Percentiles rank a stretch among this genome's conserved stretches.
Conservation (phyloP, 2,888 invertebrate species). For the Beris morrisii region DNA sequence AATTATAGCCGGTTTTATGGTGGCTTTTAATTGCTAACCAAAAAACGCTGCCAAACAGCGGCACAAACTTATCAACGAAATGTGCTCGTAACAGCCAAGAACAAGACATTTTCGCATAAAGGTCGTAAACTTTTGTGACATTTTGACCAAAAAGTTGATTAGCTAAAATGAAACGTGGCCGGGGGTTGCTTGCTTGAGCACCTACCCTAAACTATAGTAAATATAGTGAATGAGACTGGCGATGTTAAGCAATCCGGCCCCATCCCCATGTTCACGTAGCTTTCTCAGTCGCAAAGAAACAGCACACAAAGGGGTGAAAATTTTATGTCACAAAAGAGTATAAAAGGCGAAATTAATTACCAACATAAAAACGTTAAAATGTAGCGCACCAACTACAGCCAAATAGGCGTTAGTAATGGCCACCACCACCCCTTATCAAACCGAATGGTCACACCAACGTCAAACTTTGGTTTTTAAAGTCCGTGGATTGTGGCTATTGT, state of each 20-base stretch:
- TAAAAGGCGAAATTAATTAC: constrained; percentile 37
- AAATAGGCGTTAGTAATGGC: not conserved
- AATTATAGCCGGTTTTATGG: constrained; percentile 23
- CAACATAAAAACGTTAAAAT: constrained; percentile 33
- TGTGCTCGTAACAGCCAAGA: not conserved
- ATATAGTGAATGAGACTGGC: not conserved
- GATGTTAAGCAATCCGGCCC: too few relatives aligned
- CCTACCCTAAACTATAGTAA: not conserved
- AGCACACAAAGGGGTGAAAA: constrained; percentile 30
- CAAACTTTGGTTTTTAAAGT: not conserved
- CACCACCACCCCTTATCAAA: not conserved
- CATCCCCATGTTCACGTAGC: too few relatives aligned
- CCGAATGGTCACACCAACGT: not conserved
- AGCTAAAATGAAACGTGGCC: constrained; percentile 18
- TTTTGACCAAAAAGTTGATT: constrained; percentile 34
- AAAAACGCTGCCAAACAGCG: not conserved
- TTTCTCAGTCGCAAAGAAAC: constrained; percentile 1
- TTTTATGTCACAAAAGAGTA: constrained; percentile 34
- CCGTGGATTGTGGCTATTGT: not conserved
- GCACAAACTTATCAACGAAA: not conserved
- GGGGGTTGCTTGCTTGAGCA: not conserved
- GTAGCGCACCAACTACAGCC: not conserved
- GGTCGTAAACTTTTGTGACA: constrained; percentile 31
- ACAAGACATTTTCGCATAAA: constrained; percentile 30
- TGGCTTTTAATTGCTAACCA: constrained; percentile 30